Conservation (phyloP, 2,797 vertebrate genomes). For the Labroides dimidiatus region DNA sequence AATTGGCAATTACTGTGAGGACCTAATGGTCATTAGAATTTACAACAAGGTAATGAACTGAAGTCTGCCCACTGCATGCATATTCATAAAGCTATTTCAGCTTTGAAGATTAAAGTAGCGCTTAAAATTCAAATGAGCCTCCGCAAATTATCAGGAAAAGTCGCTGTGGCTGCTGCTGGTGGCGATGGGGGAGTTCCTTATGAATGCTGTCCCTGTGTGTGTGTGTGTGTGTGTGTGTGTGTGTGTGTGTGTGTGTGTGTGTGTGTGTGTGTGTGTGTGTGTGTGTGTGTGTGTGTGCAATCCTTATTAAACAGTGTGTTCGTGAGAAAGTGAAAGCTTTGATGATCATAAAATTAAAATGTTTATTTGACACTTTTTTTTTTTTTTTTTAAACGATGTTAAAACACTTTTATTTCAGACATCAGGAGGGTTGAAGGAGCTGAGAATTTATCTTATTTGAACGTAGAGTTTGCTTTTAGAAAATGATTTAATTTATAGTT, state of each 20-base stretch:
- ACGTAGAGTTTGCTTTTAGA: background rate
- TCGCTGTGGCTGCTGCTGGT: constrained; percentile 91
- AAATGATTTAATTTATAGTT: background rate
- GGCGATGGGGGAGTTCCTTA: constrained; percentile 48
- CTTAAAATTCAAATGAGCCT: constrained; percentile 99
- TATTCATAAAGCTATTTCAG: constrained; percentile 99
- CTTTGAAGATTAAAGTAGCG: constrained; percentile 99
- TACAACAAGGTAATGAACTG: constrained; percentile 99
- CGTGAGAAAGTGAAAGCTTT: constrained; percentile 18
- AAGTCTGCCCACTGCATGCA: constrained; percentile 99
- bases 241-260: constrained; percentile 29
- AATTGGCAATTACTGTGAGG: constrained; percentile 99
- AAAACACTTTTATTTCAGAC: background rate
- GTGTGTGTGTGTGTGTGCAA: constrained; percentile 33
- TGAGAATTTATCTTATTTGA: accelerated
- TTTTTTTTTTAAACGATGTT: background rate
- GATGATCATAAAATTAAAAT: no score
- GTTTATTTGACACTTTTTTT: background rate
- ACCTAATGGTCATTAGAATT: constrained; percentile 99
- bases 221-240: constrained; percentile 38
- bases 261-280: constrained; percentile 39
- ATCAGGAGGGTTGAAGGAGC: background rate
- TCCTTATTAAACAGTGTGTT: constrained; percentile 37
- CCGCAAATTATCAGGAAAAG: constrained; percentile 99
- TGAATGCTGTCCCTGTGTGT: constrained; percentile 37